Evolutionary conservation across 2,888 invertebrate species (phyloP).

Genomic region (Aplocera efformata): DNA sequence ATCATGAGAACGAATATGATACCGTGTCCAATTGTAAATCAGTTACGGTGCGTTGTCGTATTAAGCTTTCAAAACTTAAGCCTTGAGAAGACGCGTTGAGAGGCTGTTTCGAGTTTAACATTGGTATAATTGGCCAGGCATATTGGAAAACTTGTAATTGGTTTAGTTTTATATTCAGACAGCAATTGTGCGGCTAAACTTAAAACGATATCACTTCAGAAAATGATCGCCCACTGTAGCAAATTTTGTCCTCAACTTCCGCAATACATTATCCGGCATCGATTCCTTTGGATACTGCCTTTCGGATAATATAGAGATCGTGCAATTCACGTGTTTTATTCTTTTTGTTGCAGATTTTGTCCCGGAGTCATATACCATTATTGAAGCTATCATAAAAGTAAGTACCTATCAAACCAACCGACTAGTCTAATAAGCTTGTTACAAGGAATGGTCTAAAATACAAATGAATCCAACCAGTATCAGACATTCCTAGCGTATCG

Average conservation of each 20-base stretch:
- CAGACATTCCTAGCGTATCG: too few relatives aligned
- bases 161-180: constrained; percentile 71
- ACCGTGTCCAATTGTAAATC: constrained; percentile 30
- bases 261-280: constrained; percentile 15
- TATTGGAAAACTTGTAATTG: constrained; percentile 78
- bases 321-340: constrained; percentile 25
- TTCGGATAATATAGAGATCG: constrained; percentile 7
- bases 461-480: too few relatives aligned
- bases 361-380: constrained; percentile 75
- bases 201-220: constrained; percentile 56
- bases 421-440: too few relatives aligned
- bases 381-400: constrained; percentile 67
- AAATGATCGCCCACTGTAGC: constrained; percentile 36
- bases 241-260: constrained; percentile 22
- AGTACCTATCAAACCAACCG: constrained; percentile 36
- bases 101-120: constrained; percentile 62
- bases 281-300: constrained; percentile 9
- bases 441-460: too few relatives aligned
- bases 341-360: constrained; percentile 67
- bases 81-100: constrained; percentile 48
- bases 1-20: constrained; percentile 9
- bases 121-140: constrained; percentile 69
- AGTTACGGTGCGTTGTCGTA: constrained; percentile 32
- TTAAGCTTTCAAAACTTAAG: constrained; percentile 48
- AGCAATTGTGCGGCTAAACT: constrained; percentile 55